Conservation (phyloP, 2,113 vertebrate species). For the Polypterus bichir region DNA sequence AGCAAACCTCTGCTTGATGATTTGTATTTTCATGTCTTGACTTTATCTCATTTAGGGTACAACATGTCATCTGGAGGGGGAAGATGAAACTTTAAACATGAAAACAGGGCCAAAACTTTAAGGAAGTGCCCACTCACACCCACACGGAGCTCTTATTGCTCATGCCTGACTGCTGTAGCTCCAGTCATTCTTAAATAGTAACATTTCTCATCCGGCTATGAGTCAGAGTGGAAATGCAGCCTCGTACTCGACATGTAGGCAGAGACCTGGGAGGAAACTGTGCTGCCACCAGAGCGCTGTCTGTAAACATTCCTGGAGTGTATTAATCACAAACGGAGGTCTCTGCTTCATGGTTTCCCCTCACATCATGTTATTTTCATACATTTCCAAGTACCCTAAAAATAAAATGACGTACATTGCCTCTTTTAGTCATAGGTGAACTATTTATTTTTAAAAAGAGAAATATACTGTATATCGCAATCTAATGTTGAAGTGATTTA, state of each 20-base stretch:
- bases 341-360: background rate
- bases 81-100: too few species aligned
- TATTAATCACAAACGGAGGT: constrained; percentile 17
- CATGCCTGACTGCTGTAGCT: background rate
- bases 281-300: constrained; percentile 8
- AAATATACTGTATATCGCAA: background rate
- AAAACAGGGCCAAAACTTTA: constrained; percentile 11
- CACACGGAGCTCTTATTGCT: constrained; percentile 23
- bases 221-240: constrained; percentile 46
- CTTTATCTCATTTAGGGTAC: too few species aligned
- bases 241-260: constrained; percentile 36
- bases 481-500: too few species aligned
- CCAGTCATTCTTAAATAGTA: constrained; percentile 26
- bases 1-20: too few species aligned
- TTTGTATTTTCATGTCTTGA: too few species aligned
- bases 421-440: background rate
- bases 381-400: constrained; percentile 11
- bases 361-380: constrained; percentile 6
- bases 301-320: constrained; percentile 13
- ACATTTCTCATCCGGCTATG: constrained; percentile 38
- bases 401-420: constrained; percentile 2
- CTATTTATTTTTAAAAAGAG: background rate
- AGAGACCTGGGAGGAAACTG: background rate
- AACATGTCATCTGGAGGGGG: too few species aligned
- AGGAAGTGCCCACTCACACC: constrained; percentile 35